Evolutionary conservation across 1,140 invertebrate genomes (phyloP), one percentile per base, ranked within the genome.

Genomic region (Drosophila kanapiae): DNA sequence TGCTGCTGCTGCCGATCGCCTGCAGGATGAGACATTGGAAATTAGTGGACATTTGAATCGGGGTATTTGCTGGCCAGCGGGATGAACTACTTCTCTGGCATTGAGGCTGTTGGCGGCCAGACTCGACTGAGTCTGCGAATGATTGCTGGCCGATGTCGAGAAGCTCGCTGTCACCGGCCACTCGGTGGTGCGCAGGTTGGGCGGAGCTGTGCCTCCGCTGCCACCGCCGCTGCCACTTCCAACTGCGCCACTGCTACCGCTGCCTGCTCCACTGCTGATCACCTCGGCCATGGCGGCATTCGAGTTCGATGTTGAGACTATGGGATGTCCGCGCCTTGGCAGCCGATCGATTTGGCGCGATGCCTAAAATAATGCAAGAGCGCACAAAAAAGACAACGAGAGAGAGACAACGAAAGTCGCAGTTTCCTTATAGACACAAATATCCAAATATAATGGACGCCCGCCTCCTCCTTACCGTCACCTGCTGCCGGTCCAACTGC

Each of bases 401-500:
- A 68, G 35, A 68, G 35, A 68, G 47, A 57, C 58, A 77, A 47
- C 61, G 37, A 65, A 77, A 82, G 63, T 68, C 72, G 75, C 63
- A 67, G 54, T 67, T 82, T 71, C 72, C 79, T 65, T 82, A 81
- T 77, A 68, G 45, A 82, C 47, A 74, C 53, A 75, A 67, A 75
- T 18, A 81, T n/a, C 5, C 5, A 40, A n/a, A 37, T 35, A 54
- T 69, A 57, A 27, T 49, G 38, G 16, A 62, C 47, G 37, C 45
- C 53, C 18, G 37, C 16, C 63, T 58, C 60, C 23, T 23, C 74
- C 94, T 90, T 93, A 96, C 96, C 91, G 95, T 95, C 69, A 96
- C 96, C 94, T 97, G 97, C 76, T 97, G 96, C 47, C 97, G 94
- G 93, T 98, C 97, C 75, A 97, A 93, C 93, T 98, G 97, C 91